Percentiles rank a stretch among this genome's conserved stretches.
phyloP scores from a whole-genome alignment of 1,140 invertebrate species.

The Plutomurus gul region DNA sequence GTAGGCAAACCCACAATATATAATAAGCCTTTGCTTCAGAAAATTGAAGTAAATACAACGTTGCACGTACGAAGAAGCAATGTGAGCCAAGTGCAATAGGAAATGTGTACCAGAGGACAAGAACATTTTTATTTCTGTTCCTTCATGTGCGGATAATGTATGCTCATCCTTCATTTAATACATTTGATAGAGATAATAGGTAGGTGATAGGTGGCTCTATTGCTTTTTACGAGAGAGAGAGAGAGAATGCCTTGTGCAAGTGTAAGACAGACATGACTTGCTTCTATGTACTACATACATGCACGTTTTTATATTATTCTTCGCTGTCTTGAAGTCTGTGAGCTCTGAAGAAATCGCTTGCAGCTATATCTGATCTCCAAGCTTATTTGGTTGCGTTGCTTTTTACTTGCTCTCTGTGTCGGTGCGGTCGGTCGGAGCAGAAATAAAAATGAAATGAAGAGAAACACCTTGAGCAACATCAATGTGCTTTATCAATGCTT shows the following conservation, averaged over 20 bases:
- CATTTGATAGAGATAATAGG: too few species aligned
- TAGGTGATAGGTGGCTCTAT: too few species aligned
- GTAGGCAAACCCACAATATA: too few species aligned
- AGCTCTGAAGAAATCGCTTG: background rate
- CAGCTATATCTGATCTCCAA: slow-evolving; percentile 13
- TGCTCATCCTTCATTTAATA: background rate
- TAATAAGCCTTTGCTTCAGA: too few species aligned
- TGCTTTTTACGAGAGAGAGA: background rate
- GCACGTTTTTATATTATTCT: slow-evolving; percentile 19
- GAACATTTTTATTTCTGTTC: background rate
- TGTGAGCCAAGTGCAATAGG: too few species aligned
- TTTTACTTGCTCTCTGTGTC: background rate
- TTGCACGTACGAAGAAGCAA: too few species aligned
- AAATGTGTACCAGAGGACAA: too few species aligned
- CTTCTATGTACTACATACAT: too few species aligned
- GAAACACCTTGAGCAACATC: slow-evolving; percentile 33
- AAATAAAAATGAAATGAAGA: slow-evolving; percentile 21
- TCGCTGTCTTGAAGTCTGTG: slow-evolving; percentile 2
- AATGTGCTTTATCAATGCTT: slow-evolving; percentile 38
- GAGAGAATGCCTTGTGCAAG: background rate
- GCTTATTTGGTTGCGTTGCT: slow-evolving; percentile 8
- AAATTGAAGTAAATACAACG: too few species aligned
- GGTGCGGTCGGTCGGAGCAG: slow-evolving; percentile 3
- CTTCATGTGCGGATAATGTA: background rate
- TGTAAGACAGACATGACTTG: background rate